Evolutionary conservation across 2,888 invertebrate species (phyloP).

Genomic region (Troides oblongomaculatus): DNA sequence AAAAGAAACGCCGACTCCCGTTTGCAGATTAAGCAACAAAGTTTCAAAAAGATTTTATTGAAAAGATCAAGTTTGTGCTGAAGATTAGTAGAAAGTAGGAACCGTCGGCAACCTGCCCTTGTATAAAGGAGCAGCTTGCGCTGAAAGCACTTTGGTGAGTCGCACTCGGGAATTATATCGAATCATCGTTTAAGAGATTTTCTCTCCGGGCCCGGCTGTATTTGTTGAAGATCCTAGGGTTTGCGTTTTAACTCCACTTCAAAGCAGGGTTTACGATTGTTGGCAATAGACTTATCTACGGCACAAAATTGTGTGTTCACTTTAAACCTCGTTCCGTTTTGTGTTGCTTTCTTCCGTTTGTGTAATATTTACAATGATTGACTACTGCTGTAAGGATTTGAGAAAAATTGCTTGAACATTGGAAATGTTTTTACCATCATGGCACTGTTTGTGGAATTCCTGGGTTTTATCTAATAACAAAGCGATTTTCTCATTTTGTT

Average conservation of each 20-base stretch:
- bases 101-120: slow-evolving; percentile 13
- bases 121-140: slow-evolving; percentile 17
- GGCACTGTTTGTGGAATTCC: too few species aligned
- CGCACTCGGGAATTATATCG: slow-evolving; percentile 26
- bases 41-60: slow-evolving; percentile 21
- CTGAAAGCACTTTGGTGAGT: slow-evolving; percentile 26
- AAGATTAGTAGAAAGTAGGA: slow-evolving; percentile 22
- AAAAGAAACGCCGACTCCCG: background rate
- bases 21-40: slow-evolving; percentile 10
- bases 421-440: background rate
- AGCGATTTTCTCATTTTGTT: too few species aligned
- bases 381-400: slow-evolving; percentile 1
- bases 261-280: slow-evolving; percentile 17
- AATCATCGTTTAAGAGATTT: slow-evolving; percentile 28
- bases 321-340: slow-evolving; percentile 13
- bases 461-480: too few species aligned
- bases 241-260: slow-evolving; percentile 23
- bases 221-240: slow-evolving; percentile 23
- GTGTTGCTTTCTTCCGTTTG: background rate
- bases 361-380: background rate
- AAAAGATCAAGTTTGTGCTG: slow-evolving; percentile 24
- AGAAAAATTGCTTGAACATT: background rate
- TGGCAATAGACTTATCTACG: slow-evolving; percentile 15
- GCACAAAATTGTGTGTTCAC: slow-evolving; percentile 14
- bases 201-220: slow-evolving; percentile 8